Conservation (phyloP, 2,888 invertebrate species). For the Drosophila birchii region DNA sequence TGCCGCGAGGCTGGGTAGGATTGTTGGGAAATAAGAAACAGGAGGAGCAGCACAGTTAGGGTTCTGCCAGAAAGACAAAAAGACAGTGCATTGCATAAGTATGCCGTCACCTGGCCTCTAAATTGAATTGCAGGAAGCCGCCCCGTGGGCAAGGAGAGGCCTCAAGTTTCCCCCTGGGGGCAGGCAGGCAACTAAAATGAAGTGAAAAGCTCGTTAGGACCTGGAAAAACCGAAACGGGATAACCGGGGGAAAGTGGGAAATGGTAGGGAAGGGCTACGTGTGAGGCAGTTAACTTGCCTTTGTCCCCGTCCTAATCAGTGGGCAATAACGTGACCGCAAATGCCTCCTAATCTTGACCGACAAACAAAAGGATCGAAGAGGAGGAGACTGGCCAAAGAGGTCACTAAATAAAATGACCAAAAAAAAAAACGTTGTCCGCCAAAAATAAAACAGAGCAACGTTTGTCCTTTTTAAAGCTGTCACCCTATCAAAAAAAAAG, state of each 20-base stretch:
- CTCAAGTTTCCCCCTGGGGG: conserved; percentile 22
- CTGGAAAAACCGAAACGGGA: conserved; percentile 16
- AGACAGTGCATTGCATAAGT: conserved; percentile 69
- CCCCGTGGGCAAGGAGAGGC: conserved; percentile 16
- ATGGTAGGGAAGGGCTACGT: conserved; percentile 52
- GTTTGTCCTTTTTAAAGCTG: conserved; percentile 77
- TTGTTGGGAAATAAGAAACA: conserved; percentile 22
- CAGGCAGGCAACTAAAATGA: conserved; percentile 49
- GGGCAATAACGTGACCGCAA: conserved; percentile 80
- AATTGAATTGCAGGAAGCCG: conserved; percentile 63
- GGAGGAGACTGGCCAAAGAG: conserved; percentile 52
- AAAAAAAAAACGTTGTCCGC: conserved; percentile 29
- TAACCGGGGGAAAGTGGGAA: conserved; percentile 23
- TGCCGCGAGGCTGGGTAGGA: conserved; percentile 55
- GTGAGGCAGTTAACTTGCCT: conserved; percentile 66
- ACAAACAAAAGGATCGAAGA: conserved; percentile 61
- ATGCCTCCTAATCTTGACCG: conserved; percentile 71
- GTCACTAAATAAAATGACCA: conserved; percentile 64
- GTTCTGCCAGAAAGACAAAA: conserved; percentile 18
- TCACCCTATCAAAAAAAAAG: conserved; percentile 49
- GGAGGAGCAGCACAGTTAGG: conserved; percentile 5
- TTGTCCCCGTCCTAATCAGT: conserved; percentile 74
- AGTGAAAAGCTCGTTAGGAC: conserved; percentile 70
- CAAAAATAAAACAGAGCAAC: conserved; percentile 67
- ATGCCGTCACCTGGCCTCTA: conserved; percentile 41